Evolutionary conservation across 2,113 vertebrate species (phyloP).

Genomic region (Irena cyanogastra): DNA sequence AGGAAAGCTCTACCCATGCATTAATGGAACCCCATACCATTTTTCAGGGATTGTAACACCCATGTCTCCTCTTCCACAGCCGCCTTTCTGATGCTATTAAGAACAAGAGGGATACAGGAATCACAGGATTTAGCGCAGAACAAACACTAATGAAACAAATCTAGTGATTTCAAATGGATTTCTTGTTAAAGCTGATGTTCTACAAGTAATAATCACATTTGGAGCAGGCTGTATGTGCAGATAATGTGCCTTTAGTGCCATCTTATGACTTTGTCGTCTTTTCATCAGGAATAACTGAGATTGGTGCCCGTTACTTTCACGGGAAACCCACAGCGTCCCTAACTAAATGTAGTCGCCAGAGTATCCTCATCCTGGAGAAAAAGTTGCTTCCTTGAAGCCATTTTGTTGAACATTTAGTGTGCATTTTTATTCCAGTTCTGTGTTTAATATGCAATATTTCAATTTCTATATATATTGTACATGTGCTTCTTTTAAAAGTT

Average conservation of each 20-base stretch:
- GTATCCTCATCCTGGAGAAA: not conserved
- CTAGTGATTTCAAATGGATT: conserved; percentile 5
- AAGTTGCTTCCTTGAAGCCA: not conserved
- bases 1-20: not conserved
- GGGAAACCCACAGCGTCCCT: not conserved
- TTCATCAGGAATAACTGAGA: conserved; percentile 19
- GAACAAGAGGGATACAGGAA: not conserved
- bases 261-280: not conserved
- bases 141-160: conserved; percentile 38
- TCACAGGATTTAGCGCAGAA: not conserved
- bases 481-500: not conserved
- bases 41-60: not conserved
- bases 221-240: not conserved
- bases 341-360: not conserved
- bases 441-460: not conserved
- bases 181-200: conserved; percentile 42
- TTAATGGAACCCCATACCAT: not conserved
- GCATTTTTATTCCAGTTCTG: not conserved
- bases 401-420: not conserved
- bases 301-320: conserved; percentile 35
- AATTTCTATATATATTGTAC: not conserved
- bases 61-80: not conserved
- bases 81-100: not conserved
- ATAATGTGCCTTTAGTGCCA: conserved; percentile 41
- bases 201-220: conserved; percentile 36